A percentile compares a stretch with the other conserved stretches of the same genome.
Conservation (phyloP, 2,113 vertebrate genomes). For the Chaenocephalus aceratus region DNA sequence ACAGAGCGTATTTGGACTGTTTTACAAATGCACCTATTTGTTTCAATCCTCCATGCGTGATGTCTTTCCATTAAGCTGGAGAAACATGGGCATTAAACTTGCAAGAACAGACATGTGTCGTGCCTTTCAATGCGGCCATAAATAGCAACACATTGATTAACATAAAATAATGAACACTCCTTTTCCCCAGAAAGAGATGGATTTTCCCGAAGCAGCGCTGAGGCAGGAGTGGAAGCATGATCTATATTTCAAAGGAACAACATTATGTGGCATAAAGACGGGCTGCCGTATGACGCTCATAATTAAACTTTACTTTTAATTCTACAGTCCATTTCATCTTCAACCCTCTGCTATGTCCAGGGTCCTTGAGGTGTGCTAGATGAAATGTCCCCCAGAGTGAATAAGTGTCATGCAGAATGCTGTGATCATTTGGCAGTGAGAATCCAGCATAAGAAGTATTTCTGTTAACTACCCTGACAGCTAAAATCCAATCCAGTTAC, state of each 20-base stretch:
- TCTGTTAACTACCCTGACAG: constrained; percentile 69
- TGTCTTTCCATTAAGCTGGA: constrained; percentile 59
- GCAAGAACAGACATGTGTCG: constrained; percentile 32
- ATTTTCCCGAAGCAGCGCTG: constrained; percentile 23
- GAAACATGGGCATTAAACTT: constrained; percentile 34
- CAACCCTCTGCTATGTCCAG: constrained; percentile 34
- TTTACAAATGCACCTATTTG: constrained; percentile 59
- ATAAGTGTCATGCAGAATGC: constrained; percentile 45
- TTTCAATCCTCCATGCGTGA: constrained; percentile 47
- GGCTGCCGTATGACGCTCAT: constrained; percentile 54
- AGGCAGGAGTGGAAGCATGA: constrained; percentile 20
- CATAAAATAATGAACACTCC: constrained; percentile 38
- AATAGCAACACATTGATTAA: constrained; percentile 44
- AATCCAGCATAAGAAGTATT: constrained; percentile 64
- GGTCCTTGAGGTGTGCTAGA: constrained; percentile 58
- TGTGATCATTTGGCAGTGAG: constrained; percentile 66
- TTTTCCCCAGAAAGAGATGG: constrained; percentile 20
- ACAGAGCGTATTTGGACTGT: constrained; percentile 34
- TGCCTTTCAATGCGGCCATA: constrained; percentile 17
- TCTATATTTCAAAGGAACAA: constrained; percentile 52
- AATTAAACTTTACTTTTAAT: constrained; percentile 80
- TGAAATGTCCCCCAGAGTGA: constrained; percentile 63
- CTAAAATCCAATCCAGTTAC: constrained; percentile 57
- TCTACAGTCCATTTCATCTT: constrained; percentile 67
- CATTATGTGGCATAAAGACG: constrained; percentile 21